Evolutionary conservation across 1,140 invertebrate species (phyloP), one percentile per base, ranked within the genome.

Genomic region (Trachelipus rathkii): DNA sequence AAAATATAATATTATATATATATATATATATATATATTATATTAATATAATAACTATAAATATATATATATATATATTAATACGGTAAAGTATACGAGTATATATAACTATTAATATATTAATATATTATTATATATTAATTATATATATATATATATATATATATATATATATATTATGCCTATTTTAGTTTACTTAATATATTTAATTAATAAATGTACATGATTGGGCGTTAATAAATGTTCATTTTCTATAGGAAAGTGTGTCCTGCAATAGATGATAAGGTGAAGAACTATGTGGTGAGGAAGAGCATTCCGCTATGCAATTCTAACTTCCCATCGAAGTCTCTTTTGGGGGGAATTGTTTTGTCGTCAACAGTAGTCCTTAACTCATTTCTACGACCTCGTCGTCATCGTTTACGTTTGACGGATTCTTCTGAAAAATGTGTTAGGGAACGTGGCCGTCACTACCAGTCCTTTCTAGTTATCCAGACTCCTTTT

Each of bases 301-400:
- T 13, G 3, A 60, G 19, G 50, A 19, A 60, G 2, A 19, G 19
- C 50, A 60, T 60, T 60, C 50, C 50, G 50, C 50, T 60, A 60
- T 60, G 50, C 50, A 60, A 60, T 60, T 60, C 50, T 15, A 8
- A 19, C 50, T 60, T 60, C 50, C 50, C 19, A 19, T 19, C 50
- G 50, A 60, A 60, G 50, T 60, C 50, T 60, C 50, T 15, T 60
- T 60, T 60, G 50, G 50, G 50, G 50, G 19, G 50, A 19, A 60
- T 13, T 60, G 11, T 60, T 19, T 19, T 60, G 11, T 60, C 50
- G 50, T 60, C 50, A 60, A 4, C 33, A 33, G 33, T 60, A 19
- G 8, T 60, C 50, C 50, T 19, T 60, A 15, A 13, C 50, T 13
- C 50, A 13, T 60, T 60, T 19, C 50, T 60, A 4, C 50, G 19